Base-by-base conservation (phyloP, 2,797 vertebrate genomes). In the Dipus sagitta region DNA sequence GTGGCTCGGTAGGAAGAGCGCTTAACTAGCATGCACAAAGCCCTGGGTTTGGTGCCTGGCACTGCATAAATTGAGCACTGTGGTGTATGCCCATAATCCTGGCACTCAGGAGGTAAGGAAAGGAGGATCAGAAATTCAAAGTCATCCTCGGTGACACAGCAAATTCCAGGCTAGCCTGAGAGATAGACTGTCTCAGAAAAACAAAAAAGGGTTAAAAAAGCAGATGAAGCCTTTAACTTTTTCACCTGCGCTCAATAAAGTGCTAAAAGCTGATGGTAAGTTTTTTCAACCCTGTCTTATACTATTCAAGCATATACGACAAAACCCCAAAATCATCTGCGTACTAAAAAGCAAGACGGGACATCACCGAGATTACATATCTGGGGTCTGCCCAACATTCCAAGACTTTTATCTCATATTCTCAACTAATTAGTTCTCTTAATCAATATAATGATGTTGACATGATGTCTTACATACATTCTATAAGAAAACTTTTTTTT, bases 271-370 rank as follows among this genome's bases (percentile, higher is more conserved):
- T 79, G n/a, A 32, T 79, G n/a, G 30, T 23, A 86, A 92, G 4
- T 28, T 28, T 21, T 94, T 9, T 86, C 38, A 68, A 20, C 78
- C 86, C 83, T 81, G 32, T 75, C 74, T 86, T 81, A 94, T 3
- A 17, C 42, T 54, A 18, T 32, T 23, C 65, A 79, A 91, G 38
- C 30, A 95, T 65, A 91, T 85, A 74, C 12, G 24, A 77, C 21
- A 86, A 96, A 91, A 87, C 81, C 28, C 28, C 86, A 80, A 9
- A 32, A 79, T 88, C 60, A 91, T 58, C 15, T 79, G 24, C 58
- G 62, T 84, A 84, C 6, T 90, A 6, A 26, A 52, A 12, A 92
- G 32, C 65, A 32, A 91, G 20, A 89, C 47, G 42, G 28, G 9
- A 26, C 34, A 58, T n/a, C 70, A 8, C 60, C 38, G 47, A 83